These are phyloP conservation scores for Anguilla anguilla DNA, from an alignment of 2,797 vertebrate genomes.

Conservation along the genomic window DNA sequence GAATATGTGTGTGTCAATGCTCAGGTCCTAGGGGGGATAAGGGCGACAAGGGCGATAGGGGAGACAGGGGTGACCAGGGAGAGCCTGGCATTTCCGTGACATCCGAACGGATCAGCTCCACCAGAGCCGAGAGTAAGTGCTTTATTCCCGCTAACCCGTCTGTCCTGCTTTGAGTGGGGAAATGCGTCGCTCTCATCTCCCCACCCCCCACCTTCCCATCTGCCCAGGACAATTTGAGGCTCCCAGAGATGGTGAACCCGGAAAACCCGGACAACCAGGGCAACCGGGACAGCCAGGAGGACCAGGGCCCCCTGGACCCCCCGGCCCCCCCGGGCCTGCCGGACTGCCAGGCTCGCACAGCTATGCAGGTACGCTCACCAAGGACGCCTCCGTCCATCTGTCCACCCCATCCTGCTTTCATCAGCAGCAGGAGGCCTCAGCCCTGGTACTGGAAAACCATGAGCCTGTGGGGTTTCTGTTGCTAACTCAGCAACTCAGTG, in stretches of 20 bases:
- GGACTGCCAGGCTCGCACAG: slow-evolving; percentile 84
- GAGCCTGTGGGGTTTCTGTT: neutral
- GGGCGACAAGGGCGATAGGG: slow-evolving; percentile 48
- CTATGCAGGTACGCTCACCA: slow-evolving; percentile 9
- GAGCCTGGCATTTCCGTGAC: slow-evolving; percentile 66
- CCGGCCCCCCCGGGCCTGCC: slow-evolving; percentile 83
- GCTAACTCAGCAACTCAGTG: neutral
- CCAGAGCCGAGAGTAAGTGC: slow-evolving; percentile 50
- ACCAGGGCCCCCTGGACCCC: slow-evolving; percentile 81
- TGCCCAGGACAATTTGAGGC: neutral
- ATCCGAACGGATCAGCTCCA: slow-evolving; percentile 52
- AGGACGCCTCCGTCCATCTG: slow-evolving; percentile 4
- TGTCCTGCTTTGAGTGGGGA: neutral
- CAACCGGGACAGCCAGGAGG: slow-evolving; percentile 51
- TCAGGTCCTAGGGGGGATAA: slow-evolving; percentile 49
- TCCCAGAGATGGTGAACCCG: neutral
- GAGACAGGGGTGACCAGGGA: slow-evolving; percentile 69
- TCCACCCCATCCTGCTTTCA: neutral
- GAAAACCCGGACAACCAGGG: slow-evolving; percentile 5
- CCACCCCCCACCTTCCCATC: neutral
- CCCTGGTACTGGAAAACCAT: neutral
- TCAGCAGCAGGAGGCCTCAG: neutral
- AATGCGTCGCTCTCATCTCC: neutral
- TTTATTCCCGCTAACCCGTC: neutral
- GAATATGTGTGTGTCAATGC: slow-evolving; percentile 10